These are phyloP conservation scores for Listrodromus nycthemerus DNA, from an alignment of 2,888 invertebrate genomes.

Conservation along the genomic window DNA sequence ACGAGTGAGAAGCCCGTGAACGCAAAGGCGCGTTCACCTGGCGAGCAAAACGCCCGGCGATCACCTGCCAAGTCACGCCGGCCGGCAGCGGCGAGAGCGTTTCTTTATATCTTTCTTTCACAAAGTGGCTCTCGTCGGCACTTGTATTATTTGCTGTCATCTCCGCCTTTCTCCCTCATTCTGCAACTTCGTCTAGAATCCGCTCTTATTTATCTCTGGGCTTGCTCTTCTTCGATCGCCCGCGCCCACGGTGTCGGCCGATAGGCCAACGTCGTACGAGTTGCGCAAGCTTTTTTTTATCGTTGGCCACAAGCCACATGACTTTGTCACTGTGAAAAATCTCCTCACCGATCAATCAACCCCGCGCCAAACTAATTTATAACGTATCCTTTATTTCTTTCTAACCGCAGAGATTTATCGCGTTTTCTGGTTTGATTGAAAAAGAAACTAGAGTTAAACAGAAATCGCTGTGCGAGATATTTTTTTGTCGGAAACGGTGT, in stretches of 20 bases:
- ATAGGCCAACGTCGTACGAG: conserved; percentile 46
- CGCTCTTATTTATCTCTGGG: conserved; percentile 47
- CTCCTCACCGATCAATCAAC: not conserved
- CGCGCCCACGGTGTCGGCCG: conserved; percentile 37
- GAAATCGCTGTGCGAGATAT: not conserved
- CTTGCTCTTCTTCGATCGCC: conserved; percentile 48
- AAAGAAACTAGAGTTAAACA: not conserved
- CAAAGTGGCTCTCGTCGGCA: conserved; percentile 33
- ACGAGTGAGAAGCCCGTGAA: conserved; percentile 9
- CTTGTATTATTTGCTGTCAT: conserved; percentile 47
- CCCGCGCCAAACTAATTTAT: not conserved
- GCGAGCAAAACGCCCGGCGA: conserved; percentile 43
- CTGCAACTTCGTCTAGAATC: conserved; percentile 27
- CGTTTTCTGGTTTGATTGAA: not conserved
- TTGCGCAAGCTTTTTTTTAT: not conserved
- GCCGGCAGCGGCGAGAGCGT: conserved; percentile 41
- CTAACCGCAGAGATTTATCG: not conserved
- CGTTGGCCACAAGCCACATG: not conserved
- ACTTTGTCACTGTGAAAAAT: not conserved
- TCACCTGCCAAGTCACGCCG: conserved; percentile 63
- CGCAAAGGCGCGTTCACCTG: conserved; percentile 49
- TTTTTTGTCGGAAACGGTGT: not conserved
- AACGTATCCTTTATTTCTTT: not conserved
- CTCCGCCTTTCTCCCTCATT: conserved; percentile 12
- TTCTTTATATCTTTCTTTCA: conserved; percentile 37